These are phyloP conservation scores for Lates japonicus DNA, from an alignment of 2,797 vertebrate species.

Conservation along the genomic window DNA sequence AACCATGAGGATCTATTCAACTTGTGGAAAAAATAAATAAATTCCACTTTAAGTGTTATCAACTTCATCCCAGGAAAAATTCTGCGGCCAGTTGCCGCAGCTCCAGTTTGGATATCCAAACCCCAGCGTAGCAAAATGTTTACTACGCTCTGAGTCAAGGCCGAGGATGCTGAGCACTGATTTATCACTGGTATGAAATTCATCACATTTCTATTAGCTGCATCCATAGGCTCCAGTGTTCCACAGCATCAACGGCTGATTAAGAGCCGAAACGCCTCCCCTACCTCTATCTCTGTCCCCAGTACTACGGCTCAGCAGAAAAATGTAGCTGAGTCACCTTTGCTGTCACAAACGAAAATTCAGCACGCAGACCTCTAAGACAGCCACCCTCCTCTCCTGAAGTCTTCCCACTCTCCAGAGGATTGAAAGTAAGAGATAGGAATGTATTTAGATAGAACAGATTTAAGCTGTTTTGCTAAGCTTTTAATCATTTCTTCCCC, in stretches of 20 bases:
- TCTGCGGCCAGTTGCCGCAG: not conserved
- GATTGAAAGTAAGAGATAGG: constrained; percentile 25
- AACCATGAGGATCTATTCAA: not conserved
- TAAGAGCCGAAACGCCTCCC: constrained; percentile 34
- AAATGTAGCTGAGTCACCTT: constrained; percentile 68
- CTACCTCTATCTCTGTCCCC: constrained; percentile 38
- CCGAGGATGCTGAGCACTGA: not conserved
- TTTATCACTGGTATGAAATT: constrained; percentile 22
- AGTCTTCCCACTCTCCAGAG: constrained; percentile 39
- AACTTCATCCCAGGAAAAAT: not conserved
- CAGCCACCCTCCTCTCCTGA: constrained; percentile 12
- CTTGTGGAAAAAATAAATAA: not conserved
- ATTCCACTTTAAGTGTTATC: not conserved
- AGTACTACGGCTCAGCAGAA: constrained; percentile 61
- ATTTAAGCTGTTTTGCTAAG: constrained; percentile 50
- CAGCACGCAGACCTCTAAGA: constrained; percentile 29
- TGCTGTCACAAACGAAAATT: constrained; percentile 53
- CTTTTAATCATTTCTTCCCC: constrained; percentile 33
- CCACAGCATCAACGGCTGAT: constrained; percentile 51
- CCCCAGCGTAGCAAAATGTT: not conserved
- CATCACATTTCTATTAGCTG: constrained; percentile 29
- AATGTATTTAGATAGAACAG: constrained; percentile 34
- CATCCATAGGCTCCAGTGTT: constrained; percentile 33
- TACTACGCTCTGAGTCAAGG: not conserved
- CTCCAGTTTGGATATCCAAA: not conserved